A percentile compares a stretch with the other conserved stretches of the same genome.
Conservation (phyloP, 2,113 vertebrate species). For the Pluvialis apricaria region DNA sequence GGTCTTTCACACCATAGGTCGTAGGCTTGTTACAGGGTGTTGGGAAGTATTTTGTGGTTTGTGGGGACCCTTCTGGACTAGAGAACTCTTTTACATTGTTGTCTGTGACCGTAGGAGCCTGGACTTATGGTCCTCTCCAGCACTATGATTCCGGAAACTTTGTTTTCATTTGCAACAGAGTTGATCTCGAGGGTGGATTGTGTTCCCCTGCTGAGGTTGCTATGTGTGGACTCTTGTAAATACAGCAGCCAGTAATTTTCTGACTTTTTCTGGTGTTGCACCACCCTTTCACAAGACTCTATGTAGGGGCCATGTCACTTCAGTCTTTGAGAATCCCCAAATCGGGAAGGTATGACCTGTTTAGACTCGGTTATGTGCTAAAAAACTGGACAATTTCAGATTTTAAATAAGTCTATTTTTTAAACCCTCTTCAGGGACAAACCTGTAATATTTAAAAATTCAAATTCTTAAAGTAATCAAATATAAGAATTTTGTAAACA, state of each 20-base stretch:
- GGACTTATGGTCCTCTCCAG: not conserved
- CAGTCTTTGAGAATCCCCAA: not conserved
- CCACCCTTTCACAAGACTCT: not conserved
- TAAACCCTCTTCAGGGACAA: not conserved
- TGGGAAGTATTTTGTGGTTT: conserved; percentile 42
- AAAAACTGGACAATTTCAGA: not conserved
- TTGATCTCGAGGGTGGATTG: not conserved
- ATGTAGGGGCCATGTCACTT: not conserved
- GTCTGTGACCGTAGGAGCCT: not conserved
- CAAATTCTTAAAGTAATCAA: not conserved
- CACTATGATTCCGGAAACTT: not conserved
- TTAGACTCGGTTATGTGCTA: not conserved
- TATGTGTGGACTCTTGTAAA: not conserved
- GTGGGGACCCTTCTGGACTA: not conserved
- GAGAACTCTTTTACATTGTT: not conserved
- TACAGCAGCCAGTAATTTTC: not conserved
- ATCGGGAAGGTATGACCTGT: not conserved
- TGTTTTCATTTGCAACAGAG: not conserved
- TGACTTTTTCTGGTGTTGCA: not conserved
- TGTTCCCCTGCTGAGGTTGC: not conserved
- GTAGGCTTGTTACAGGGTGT: conserved; percentile 5
- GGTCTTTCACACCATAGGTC: not conserved
- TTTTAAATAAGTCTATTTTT: not conserved
- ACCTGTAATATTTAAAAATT: not conserved
- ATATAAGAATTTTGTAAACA: not conserved